Evolutionary conservation across 2,888 invertebrate genomes (phyloP).

Genomic region (Scaptomyza cyrtandrae): DNA sequence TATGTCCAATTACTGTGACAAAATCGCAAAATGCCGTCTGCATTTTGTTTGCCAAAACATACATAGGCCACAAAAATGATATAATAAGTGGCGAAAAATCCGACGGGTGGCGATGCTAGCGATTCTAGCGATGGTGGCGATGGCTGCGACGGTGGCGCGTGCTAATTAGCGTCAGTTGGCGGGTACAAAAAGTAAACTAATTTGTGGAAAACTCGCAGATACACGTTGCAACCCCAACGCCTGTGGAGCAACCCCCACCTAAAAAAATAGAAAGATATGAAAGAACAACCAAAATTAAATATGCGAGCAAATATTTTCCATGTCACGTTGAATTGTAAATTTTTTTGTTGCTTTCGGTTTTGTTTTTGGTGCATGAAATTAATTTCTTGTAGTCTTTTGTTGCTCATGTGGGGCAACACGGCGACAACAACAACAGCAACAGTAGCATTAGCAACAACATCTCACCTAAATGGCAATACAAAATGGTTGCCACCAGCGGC

Average conservation of each 20-base stretch:
- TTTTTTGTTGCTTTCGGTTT: conserved; percentile 44
- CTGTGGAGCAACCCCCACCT: conserved; percentile 60
- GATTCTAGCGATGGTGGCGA: conserved; percentile 29
- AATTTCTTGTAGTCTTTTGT: conserved; percentile 80
- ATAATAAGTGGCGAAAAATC: conserved; percentile 68
- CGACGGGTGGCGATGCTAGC: conserved; percentile 38
- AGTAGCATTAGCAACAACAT: conserved; percentile 49
- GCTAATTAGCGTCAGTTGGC: conserved; percentile 79
- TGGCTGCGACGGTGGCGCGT: conserved; percentile 66
- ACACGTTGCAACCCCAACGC: conserved; percentile 48
- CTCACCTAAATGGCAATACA: conserved; percentile 78
- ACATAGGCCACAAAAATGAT: conserved; percentile 68
- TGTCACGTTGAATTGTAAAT: conserved; percentile 73
- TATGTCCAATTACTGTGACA: conserved; percentile 85
- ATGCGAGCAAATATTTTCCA: conserved; percentile 68
- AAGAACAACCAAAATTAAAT: conserved; percentile 47
- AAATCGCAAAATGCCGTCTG: conserved; percentile 83
- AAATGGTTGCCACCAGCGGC: conserved; percentile 74
- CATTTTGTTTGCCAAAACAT: conserved; percentile 59
- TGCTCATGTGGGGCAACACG: conserved; percentile 70
- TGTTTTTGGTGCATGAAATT: conserved; percentile 69
- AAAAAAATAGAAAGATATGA: conserved; percentile 11
- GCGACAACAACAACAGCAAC: conserved; percentile 45
- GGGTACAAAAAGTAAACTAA: conserved; percentile 73
- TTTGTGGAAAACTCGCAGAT: conserved; percentile 71